Conservation (phyloP, 2,888 invertebrate genomes). For the Scrobipalpa costella region DNA sequence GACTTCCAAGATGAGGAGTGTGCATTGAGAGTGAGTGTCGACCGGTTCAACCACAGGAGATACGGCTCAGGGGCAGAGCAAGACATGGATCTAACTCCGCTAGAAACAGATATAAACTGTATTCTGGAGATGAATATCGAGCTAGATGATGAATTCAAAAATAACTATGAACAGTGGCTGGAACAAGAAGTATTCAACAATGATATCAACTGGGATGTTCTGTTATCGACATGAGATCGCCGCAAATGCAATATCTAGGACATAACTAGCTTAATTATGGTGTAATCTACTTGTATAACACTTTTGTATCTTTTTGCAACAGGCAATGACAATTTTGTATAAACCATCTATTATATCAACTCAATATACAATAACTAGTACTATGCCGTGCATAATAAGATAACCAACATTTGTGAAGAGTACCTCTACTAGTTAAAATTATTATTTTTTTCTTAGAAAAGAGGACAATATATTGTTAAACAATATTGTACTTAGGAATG, state of each 20-base stretch:
- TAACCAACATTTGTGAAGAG: conserved; percentile 11
- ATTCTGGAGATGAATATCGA: conserved; percentile 90
- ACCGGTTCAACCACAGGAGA: conserved; percentile 96
- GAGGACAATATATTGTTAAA: conserved; percentile 16
- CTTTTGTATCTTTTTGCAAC: conserved; percentile 28
- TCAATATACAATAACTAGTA: neutral
- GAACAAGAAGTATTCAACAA: conserved; percentile 97
- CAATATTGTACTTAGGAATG: conserved; percentile 21
- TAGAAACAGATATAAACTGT: conserved; percentile 91
- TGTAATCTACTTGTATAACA: conserved; percentile 17
- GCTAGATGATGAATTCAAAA: conserved; percentile 95
- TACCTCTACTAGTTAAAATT: neutral
- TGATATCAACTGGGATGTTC: conserved; percentile 88
- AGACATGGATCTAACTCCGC: conserved; percentile 83
- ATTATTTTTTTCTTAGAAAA: neutral
- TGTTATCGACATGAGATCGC: conserved; percentile 55
- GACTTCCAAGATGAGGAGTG: conserved; percentile 99
- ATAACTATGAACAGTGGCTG: conserved; percentile 96
- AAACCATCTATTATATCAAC: conserved; percentile 11
- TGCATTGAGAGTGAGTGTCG: conserved; percentile 94
- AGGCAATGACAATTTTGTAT: conserved; percentile 23
- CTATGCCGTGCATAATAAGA: conserved; percentile 15
- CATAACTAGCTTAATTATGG: conserved; percentile 12
- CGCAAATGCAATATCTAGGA: conserved; percentile 8
- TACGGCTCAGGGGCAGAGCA: conserved; percentile 83